Conservation (phyloP, 2,888 invertebrate species). For the Malachius bipustulatus region DNA sequence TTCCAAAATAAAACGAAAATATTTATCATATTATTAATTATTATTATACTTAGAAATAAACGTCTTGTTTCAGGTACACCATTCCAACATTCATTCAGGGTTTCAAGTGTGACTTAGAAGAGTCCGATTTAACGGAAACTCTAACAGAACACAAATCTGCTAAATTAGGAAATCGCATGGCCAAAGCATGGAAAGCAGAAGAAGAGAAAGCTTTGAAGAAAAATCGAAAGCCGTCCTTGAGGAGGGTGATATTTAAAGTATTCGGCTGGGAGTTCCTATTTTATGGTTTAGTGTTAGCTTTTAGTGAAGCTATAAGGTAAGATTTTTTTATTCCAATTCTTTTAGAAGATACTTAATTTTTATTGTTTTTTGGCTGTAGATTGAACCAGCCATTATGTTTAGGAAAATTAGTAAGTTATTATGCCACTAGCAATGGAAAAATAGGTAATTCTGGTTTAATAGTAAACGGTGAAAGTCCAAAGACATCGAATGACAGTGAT, state of each 20-base stretch:
- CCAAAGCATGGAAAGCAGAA: constrained; percentile 50
- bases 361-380: constrained; percentile 32
- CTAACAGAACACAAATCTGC: constrained; percentile 57
- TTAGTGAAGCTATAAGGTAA: constrained; percentile 50
- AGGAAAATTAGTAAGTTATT: constrained; percentile 48
- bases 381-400: constrained; percentile 53
- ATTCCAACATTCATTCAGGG: constrained; percentile 57
- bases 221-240: constrained; percentile 45
- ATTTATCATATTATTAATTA: too few relatives aligned
- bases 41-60: too few relatives aligned
- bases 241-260: constrained; percentile 45
- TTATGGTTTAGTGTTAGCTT: constrained; percentile 50
- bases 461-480: too few relatives aligned
- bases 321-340: constrained; percentile 12
- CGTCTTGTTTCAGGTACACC: constrained; percentile 49
- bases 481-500: too few relatives aligned
- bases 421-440: constrained; percentile 33
- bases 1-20: too few relatives aligned
- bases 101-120: constrained; percentile 51
- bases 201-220: constrained; percentile 34
- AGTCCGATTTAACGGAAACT: constrained; percentile 53
- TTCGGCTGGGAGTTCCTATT: constrained; percentile 49
- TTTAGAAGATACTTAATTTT: not conserved
- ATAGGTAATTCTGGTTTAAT: too few relatives aligned
- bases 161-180: constrained; percentile 49